Evolutionary conservation across 23 tunicate genomes (phyloP), one percentile per base, ranked within the genome.

Genomic region (Styela plicata): DNA sequence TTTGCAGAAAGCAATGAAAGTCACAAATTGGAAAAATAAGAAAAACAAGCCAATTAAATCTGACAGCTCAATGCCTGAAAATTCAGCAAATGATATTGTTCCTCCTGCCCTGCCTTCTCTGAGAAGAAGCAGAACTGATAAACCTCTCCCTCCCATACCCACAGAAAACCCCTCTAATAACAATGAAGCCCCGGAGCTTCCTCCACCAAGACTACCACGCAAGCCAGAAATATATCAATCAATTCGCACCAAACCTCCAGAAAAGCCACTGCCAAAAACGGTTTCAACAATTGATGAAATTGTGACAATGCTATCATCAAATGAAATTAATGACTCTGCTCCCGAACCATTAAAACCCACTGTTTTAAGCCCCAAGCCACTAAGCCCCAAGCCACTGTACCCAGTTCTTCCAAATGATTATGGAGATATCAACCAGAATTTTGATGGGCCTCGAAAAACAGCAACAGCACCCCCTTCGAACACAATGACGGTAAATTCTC

Each of bases 341-440:
- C 57, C 57, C 13, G 57, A 5, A 13, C 57, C 57, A 7, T 13
- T 44, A 44, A 44, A 44, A 44, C 57, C 57, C 7, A 44, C 57
- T 44, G 57, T 44, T 5, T 7, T 44, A 44, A 44, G 10, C 13
- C 13, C 57, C 10, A 27, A 30, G 37, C 77, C 77, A 21, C 23
- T 71, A n/a, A 44, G 10, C 13, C 13, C 57, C 10, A 27, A 30
- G 37, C 77, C 77, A 21, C 23, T 71, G 24, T 71, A 71, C 36
- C 77, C 77, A 36, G 77, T 34, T 31, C 77, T 71, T 71, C 77
- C 77, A 30, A 71, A 71, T 71, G 77, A 18, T 22, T 71, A 71
- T 32, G 32, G 36, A 21, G 77, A 71, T 71, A 28, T 71, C 35
- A 22, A 34, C 77, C 36, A 19, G 7, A 31, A 71, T 22, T 68